Evolutionary conservation across 2,113 vertebrate species (phyloP).

Genomic region (Ascaphus truei): DNA sequence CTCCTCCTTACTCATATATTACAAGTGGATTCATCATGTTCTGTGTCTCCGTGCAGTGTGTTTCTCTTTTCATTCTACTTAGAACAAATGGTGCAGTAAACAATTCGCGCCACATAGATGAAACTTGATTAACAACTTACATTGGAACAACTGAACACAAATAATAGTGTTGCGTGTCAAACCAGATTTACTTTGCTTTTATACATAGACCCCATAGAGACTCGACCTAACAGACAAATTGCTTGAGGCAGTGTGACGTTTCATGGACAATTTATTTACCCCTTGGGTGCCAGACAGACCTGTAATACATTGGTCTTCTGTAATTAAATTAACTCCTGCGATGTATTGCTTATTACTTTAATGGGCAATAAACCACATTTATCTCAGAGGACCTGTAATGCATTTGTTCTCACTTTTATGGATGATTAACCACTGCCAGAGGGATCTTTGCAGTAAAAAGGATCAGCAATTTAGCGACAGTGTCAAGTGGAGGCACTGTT

Average conservation of each 20-base stretch:
- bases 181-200: too few relatives aligned
- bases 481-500: too few relatives aligned
- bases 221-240: neutral
- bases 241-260: neutral
- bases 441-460: too few relatives aligned
- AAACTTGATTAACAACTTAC: neutral
- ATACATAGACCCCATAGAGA: neutral
- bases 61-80: too few relatives aligned
- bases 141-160: neutral
- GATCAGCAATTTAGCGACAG: too few relatives aligned
- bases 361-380: slow-evolving; percentile 9
- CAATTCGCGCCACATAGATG: neutral
- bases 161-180: neutral
- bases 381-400: neutral
- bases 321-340: too few relatives aligned
- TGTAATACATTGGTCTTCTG: neutral
- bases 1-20: too few relatives aligned
- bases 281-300: neutral
- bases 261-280: too few relatives aligned
- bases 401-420: neutral
- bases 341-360: neutral
- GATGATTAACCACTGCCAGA: neutral
- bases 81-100: neutral
- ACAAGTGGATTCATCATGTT: too few relatives aligned
- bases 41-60: too few relatives aligned